These are phyloP conservation scores for Hipparchia semele DNA, from an alignment of 2,888 invertebrate species.

Conservation along the genomic window DNA sequence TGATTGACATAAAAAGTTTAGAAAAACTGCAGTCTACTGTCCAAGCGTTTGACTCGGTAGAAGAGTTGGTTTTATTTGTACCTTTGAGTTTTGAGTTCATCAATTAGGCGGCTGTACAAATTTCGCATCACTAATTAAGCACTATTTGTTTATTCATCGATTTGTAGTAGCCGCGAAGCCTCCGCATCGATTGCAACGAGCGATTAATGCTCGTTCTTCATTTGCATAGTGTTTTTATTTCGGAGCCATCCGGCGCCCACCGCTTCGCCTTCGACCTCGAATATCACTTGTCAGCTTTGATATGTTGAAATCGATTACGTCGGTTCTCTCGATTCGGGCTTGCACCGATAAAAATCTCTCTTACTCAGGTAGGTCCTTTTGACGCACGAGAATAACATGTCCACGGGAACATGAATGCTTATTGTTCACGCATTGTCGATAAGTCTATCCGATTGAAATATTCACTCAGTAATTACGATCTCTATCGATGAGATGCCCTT, in stretches of 20 bases:
- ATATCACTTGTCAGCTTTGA: conserved; percentile 69
- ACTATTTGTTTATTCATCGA: conserved; percentile 78
- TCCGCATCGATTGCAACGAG: conserved; percentile 64
- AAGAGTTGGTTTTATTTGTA: conserved; percentile 4
- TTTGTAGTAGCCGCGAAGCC: conserved; percentile 68
- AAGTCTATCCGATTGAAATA: conserved; percentile 75
- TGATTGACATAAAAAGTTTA: conserved; percentile 19
- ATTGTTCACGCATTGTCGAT: conserved; percentile 73
- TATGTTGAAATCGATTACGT: conserved; percentile 76
- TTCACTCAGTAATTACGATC: conserved; percentile 78
- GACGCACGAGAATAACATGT: conserved; percentile 71
- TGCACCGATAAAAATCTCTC: conserved; percentile 65
- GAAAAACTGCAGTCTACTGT: conserved; percentile 8
- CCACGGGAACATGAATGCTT: conserved; percentile 63
- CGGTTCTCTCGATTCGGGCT: conserved; percentile 66
- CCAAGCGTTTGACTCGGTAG: not conserved
- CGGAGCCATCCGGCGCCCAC: conserved; percentile 77
- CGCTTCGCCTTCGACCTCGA: conserved; percentile 71
- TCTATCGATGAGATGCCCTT: conserved; percentile 60
- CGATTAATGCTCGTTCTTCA: conserved; percentile 71
- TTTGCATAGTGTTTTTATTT: conserved; percentile 81
- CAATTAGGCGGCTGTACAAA: conserved; percentile 9
- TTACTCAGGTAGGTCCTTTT: conserved; percentile 64
- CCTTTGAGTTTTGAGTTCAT: not conserved
- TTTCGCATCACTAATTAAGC: conserved; percentile 48